phyloP scores from a whole-genome alignment of 2,888 invertebrate species.

The Drosophila quinaria region DNA sequence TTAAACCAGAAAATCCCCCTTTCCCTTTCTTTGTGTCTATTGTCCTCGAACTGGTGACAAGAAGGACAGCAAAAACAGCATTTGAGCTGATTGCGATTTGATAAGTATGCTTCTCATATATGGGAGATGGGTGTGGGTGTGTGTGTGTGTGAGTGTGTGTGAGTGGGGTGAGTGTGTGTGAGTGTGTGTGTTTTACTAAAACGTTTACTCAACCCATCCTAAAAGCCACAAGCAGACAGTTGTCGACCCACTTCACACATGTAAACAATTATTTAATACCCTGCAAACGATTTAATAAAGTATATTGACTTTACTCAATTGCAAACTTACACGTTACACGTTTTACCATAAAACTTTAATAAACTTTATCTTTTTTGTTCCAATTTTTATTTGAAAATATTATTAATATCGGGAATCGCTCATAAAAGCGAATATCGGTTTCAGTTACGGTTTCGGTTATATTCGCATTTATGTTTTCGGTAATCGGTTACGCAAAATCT shows the following conservation, averaged over 20 bases:
- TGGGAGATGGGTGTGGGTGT: background rate
- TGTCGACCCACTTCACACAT: conserved; percentile 51
- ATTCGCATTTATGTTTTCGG: too few relatives aligned
- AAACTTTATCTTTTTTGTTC: too few relatives aligned
- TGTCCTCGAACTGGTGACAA: conserved; percentile 28
- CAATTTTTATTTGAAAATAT: too few relatives aligned
- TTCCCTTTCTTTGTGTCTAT: too few relatives aligned
- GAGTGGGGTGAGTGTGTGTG: background rate
- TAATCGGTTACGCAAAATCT: too few relatives aligned
- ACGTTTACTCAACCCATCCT: conserved; percentile 46
- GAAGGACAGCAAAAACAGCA: conserved; percentile 48
- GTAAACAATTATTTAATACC: conserved; percentile 65
- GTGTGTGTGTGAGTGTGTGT: conserved; percentile 5
- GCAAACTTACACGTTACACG: background rate
- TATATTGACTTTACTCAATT: background rate
- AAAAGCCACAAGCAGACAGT: conserved; percentile 30
- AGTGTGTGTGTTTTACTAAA: conserved; percentile 30
- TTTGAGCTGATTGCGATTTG: conserved; percentile 77
- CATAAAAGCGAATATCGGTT: too few relatives aligned
- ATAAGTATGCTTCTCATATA: conserved; percentile 70
- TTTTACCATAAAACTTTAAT: too few relatives aligned
- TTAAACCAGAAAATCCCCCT: conserved; percentile 8
- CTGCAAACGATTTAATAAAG: background rate
- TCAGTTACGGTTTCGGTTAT: too few relatives aligned
- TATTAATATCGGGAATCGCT: too few relatives aligned